These are phyloP conservation scores for Leptinotarsa juncta DNA, from an alignment of 2,888 invertebrate genomes.

Conservation along the genomic window DNA sequence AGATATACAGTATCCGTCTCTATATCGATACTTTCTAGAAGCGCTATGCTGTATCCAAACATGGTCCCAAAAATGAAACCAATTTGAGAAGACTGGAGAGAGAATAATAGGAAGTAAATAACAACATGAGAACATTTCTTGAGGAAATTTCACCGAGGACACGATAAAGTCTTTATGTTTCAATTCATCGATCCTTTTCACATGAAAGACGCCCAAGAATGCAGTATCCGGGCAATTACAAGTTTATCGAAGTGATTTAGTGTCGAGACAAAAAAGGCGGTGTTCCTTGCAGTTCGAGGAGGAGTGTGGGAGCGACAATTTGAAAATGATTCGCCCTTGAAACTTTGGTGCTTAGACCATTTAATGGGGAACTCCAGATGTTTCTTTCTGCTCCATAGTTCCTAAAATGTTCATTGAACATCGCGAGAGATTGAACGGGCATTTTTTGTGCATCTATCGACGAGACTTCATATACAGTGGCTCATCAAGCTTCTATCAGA, in stretches of 20 bases:
- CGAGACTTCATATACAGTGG: too few species aligned
- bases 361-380: not conserved
- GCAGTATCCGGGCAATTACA: slow-evolving; percentile 39
- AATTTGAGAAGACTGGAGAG: slow-evolving; percentile 20
- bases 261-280: slow-evolving; percentile 10
- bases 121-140: slow-evolving; percentile 48
- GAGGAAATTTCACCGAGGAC: slow-evolving; percentile 45
- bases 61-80: slow-evolving; percentile 10
- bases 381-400: not conserved
- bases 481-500: too few species aligned
- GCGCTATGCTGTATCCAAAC: slow-evolving; percentile 1
- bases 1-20: not conserved
- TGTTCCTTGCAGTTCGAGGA: not conserved
- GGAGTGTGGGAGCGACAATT: not conserved
- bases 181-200: slow-evolving; percentile 50
- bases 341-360: not conserved
- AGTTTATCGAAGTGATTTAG: slow-evolving; percentile 35
- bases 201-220: slow-evolving; percentile 39
- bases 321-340: not conserved
- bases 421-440: too few species aligned
- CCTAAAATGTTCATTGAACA: too few species aligned
- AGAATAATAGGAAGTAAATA: slow-evolving; percentile 47
- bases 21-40: not conserved
- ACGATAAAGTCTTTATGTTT: slow-evolving; percentile 53
- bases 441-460: too few species aligned